Conservation (phyloP, 2,797 vertebrate genomes). For the Bufotes viridis region DNA sequence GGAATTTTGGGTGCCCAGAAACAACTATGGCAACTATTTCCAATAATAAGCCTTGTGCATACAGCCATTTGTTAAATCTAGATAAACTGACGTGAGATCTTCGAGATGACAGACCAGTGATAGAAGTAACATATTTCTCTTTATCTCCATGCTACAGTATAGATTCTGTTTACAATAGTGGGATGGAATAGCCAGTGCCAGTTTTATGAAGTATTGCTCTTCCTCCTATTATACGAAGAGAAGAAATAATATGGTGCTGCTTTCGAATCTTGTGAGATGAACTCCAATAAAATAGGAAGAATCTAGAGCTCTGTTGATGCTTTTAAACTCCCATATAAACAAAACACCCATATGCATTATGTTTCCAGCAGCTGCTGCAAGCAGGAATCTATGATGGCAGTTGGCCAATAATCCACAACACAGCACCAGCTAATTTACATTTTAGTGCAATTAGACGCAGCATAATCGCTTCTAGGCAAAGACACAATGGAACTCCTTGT, state of each 20-base stretch:
- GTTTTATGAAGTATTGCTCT: slow-evolving; percentile 50
- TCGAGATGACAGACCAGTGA: not conserved
- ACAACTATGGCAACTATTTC: not conserved
- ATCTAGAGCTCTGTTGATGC: slow-evolving; percentile 61
- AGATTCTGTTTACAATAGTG: slow-evolving; percentile 17
- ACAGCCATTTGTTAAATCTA: not conserved
- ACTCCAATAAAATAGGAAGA: slow-evolving; percentile 58
- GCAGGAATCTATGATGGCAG: slow-evolving; percentile 68
- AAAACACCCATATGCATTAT: slow-evolving; percentile 69
- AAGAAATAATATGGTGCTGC: slow-evolving; percentile 44
- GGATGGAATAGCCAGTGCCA: slow-evolving; percentile 18
- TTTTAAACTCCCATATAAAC: slow-evolving; percentile 68
- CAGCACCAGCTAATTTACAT: slow-evolving; percentile 78
- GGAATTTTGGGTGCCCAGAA: too few species aligned
- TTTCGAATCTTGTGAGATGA: slow-evolving; percentile 47
- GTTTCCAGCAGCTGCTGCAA: slow-evolving; percentile 70
- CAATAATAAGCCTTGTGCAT: not conserved
- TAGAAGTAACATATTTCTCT: not conserved
- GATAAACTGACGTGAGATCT: not conserved
- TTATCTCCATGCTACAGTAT: not conserved
- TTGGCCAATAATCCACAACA: slow-evolving; percentile 70
- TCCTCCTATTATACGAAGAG: slow-evolving; percentile 56
- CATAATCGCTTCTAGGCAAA: slow-evolving; percentile 77
- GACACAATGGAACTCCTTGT: slow-evolving; percentile 75
- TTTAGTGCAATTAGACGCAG: slow-evolving; percentile 79